phyloP scores from a whole-genome alignment of 2,888 invertebrate genomes.

The Podabrus alpinus region DNA sequence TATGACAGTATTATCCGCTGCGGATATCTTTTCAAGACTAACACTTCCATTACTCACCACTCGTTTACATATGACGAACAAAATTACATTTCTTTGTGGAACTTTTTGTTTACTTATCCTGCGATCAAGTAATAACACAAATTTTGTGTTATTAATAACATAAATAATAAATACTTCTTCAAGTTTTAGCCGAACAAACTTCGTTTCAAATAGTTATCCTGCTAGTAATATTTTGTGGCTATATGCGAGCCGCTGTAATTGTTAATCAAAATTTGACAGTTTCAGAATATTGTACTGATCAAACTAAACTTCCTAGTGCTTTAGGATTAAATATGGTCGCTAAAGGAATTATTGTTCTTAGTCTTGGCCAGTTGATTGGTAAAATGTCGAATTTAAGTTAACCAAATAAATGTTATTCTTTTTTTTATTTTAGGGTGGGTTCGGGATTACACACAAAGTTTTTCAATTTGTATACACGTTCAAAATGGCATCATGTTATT shows the following conservation, averaged over 20 bases:
- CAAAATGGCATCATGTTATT: constrained; percentile 62
- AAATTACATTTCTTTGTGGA: constrained; percentile 67
- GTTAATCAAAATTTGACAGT: constrained; percentile 73
- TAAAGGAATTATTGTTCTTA: constrained; percentile 70
- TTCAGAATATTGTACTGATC: constrained; percentile 63
- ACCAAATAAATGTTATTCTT: constrained; percentile 1
- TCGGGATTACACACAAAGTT: constrained; percentile 68
- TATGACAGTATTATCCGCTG: constrained; percentile 71
- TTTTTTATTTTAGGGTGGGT: constrained; percentile 61
- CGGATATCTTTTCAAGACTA: constrained; percentile 70
- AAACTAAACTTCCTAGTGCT: constrained; percentile 66
- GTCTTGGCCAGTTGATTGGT: constrained; percentile 63
- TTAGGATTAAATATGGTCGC: constrained; percentile 74
- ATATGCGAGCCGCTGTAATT: constrained; percentile 73
- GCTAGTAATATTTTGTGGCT: constrained; percentile 67
- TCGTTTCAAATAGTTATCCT: constrained; percentile 59
- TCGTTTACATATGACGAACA: constrained; percentile 63
- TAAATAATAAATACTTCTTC: constrained; percentile 8
- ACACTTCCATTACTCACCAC: constrained; percentile 67
- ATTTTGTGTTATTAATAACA: neutral
- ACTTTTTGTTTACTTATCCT: constrained; percentile 62
- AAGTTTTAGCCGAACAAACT: constrained; percentile 67
- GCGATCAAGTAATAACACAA: constrained; percentile 60
- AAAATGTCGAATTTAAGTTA: neutral
- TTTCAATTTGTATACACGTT: constrained; percentile 65